These are phyloP conservation scores for Ptychadena robeensis DNA, from an alignment of 2,797 vertebrate genomes.

Conservation along the genomic window DNA sequence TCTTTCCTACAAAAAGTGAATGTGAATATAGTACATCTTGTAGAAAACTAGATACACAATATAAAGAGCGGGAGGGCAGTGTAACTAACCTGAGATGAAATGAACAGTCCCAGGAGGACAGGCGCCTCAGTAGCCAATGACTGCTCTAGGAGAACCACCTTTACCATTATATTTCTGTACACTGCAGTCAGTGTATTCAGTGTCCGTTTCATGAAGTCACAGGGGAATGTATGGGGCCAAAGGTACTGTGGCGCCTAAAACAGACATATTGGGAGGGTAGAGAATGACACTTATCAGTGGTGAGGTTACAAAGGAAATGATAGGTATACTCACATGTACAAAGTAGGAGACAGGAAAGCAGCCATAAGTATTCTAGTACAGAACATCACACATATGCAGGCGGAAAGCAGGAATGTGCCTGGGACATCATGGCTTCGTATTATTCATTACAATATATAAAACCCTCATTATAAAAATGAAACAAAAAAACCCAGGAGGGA, in stretches of 20 bases:
- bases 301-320: neutral
- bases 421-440: neutral
- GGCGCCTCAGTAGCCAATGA: neutral
- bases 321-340: too few relatives aligned
- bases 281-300: too few relatives aligned
- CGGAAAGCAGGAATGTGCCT: neutral
- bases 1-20: neutral
- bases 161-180: too few relatives aligned
- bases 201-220: too few relatives aligned
- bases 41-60: slow-evolving; percentile 31
- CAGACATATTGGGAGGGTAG: too few relatives aligned
- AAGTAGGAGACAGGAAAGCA: too few relatives aligned
- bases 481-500: neutral
- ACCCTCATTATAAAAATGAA: too few relatives aligned
- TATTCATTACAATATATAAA: neutral
- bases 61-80: neutral
- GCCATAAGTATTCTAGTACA: too few relatives aligned
- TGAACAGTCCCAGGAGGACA: neutral
- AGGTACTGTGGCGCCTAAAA: neutral
- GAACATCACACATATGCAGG: too few relatives aligned
- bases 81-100: slow-evolving; percentile 4
- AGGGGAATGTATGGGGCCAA: too few relatives aligned
- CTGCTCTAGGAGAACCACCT: too few relatives aligned
- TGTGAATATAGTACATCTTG: neutral
- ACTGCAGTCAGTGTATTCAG: too few relatives aligned